Base-by-base conservation (phyloP, 2,113 vertebrate genomes). In the Caranx melampygus region DNA sequence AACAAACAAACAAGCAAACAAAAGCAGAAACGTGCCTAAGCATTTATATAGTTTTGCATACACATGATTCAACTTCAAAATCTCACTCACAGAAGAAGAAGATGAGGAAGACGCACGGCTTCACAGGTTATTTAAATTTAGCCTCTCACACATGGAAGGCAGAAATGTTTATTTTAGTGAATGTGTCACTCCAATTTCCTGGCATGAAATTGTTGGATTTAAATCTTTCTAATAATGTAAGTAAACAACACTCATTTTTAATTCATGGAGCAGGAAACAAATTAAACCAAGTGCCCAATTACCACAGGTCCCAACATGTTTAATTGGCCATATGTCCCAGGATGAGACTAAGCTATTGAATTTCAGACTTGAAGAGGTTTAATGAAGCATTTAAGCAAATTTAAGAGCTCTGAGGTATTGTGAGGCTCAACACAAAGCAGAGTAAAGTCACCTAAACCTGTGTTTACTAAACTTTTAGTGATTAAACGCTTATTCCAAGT, bases 291-390 rank as follows among this genome's bases (percentile, higher is more conserved):
- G 11, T 33, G 16, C n/a, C 16, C 3, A 13, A 5, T 61, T 49
- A 54, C 14, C 52, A 51, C 20, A 7, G 33, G 55, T 58, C 18
- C 40, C 55, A 57, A 44, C 0, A n/a, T 57, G 77, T 70, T 70
- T 42, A 78, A 61, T 51, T 69, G 58, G 60, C n/a, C 40, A 26
- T 64, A 18, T 57, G 52, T 86, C 75, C 69, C 64, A 33, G 47
- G 65, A 72, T 79, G 69, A 78, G 15, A 35, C 9, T 70, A 47
- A 76, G 57, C 67, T 16, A 52, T 34, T 51, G 3, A 54, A 81
- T 82, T 66, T 78, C 59, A 65, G 57, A 65, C 37, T 60, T 61
- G 5, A 78, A 54, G 42, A 74, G 47, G 74, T 71, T 82, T 70
- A 74, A 74, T 70, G 69, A 21, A 81, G 21, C 26, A 31, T 1